Evolutionary conservation across 1,140 invertebrate genomes (phyloP).

Genomic region (Drosophila orosa): DNA sequence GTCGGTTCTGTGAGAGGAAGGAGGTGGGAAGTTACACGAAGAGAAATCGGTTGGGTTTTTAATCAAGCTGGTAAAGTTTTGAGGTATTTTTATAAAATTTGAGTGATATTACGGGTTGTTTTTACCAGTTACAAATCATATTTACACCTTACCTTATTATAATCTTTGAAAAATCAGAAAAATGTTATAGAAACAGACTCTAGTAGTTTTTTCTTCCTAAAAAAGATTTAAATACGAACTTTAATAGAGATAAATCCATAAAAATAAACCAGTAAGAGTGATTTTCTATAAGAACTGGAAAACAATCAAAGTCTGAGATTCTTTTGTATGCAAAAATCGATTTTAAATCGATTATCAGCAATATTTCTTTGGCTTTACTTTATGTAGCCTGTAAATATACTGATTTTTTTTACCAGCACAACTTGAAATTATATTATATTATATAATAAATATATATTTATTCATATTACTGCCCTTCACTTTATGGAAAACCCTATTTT

Average conservation of each 20-base stretch:
- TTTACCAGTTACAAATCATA: neutral
- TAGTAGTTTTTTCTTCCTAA: neutral
- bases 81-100: neutral
- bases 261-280: neutral
- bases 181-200: too few relatives aligned
- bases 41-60: neutral
- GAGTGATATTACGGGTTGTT: too few relatives aligned
- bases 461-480: neutral
- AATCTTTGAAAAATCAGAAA: neutral
- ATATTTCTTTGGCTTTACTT: too few relatives aligned
- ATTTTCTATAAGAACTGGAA: neutral
- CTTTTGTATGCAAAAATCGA: neutral
- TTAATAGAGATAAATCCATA: neutral
- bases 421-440: neutral
- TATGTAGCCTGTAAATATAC: neutral
- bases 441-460: neutral
- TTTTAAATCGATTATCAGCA: neutral
- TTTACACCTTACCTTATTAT: neutral
- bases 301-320: neutral
- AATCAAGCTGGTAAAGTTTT: too few relatives aligned
- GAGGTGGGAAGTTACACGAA: neutral
- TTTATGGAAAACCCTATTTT: constrained; percentile 18
- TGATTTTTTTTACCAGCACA: neutral
- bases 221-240: neutral
- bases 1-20: constrained; percentile 13